Evolutionary conservation across 1,140 invertebrate species (phyloP), one percentile per base, ranked within the genome.

Genomic region (Diachasma alloeum): DNA sequence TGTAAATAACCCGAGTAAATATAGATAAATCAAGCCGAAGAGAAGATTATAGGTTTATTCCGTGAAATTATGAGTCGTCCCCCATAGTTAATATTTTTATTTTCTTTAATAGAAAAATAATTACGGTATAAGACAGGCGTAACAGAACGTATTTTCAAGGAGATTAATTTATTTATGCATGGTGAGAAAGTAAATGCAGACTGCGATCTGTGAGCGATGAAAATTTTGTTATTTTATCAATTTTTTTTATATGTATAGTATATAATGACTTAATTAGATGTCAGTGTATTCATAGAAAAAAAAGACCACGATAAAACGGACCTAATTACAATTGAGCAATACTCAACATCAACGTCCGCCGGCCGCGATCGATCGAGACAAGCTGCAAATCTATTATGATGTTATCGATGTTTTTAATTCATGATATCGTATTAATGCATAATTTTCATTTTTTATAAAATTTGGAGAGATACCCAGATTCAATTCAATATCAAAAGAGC

Each of bases 1-100:
- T 90, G 88, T 90, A 90, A 82, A 90, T 89, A 89, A 83, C 76
- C 48, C 48, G 9, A n/a, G 48, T 53, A 53, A 53, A 53, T 84
- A 84, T 39, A 31, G 48, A 67, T 53, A 76, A 44, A 78, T 71
- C 70, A 70, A 76, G 74, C 74, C 78, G 75, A 71, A 26, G 53
- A 75, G 70, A 75, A 66, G 15, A 72, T 63, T 46, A 72, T 67
- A 53, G 72, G 44, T 37, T 77, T 73, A 73, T 36, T 44, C 4
- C 26, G 36, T n/a, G 44, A 48, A 39, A 15, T 31, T 37, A 67
- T 22, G 24, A 69, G 46, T 63, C 24, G 19, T 26, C 19, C 59
- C 59, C 24, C n/a, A 19, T 19, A 53, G 48, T 53, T 53, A 8
- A 53, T 53, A 53, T 53, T 53, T 53, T 42, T 53, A 13, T 53